Base-by-base conservation (phyloP, 2,113 vertebrate genomes). In the Pungitius pungitius region DNA sequence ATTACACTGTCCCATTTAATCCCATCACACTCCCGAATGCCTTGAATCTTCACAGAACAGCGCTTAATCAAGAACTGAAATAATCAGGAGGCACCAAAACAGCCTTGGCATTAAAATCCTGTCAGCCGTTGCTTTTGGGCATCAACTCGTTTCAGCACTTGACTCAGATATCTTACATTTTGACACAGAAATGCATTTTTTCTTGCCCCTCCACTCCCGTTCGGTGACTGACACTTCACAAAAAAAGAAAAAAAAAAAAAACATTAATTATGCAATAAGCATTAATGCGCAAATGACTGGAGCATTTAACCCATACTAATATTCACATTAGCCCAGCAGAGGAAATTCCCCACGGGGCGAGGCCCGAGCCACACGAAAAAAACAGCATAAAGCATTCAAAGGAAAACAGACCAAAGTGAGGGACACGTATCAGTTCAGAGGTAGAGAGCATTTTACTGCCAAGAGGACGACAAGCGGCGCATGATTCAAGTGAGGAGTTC, bases 281-380 rank as follows among this genome's bases (percentile, higher is more conserved):
- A 85, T 85, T 89, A 88, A 90, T 91, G 87, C 86, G 90, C 85
- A 93, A 93, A 91, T 84, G 85, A 92, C 78, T 88, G 85, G 83
- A 88, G 88, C 87, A 88, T 92, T 94, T 92, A 92, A 93, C 89
- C 89, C 86, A 88, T 86, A 89, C 88, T 91, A 92, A 93, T 92
- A 91, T 82, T 91, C 90, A 90, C 78, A 92, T 93, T 93, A 92
- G 88, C 81, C 82, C 65, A 89, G 84, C 87, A 81, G 84, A 91
- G 83, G 75, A 80, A 39, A 83, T 85, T 90, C 91, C 90, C 90
- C 72, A 80, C 78, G 77, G 90, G 87, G 73, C 75, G 84, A 80
- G 85, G 87, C 22, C n/a, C 17, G 82, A 90, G 85, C 86, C 88
- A 88, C 85, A 89, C 87, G 89, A 17, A 42, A 68, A 77, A 77